Evolutionary conservation across 2,888 invertebrate genomes (phyloP), one percentile per base, ranked within the genome.

Genomic region (Phoenoteleia sp.): DNA sequence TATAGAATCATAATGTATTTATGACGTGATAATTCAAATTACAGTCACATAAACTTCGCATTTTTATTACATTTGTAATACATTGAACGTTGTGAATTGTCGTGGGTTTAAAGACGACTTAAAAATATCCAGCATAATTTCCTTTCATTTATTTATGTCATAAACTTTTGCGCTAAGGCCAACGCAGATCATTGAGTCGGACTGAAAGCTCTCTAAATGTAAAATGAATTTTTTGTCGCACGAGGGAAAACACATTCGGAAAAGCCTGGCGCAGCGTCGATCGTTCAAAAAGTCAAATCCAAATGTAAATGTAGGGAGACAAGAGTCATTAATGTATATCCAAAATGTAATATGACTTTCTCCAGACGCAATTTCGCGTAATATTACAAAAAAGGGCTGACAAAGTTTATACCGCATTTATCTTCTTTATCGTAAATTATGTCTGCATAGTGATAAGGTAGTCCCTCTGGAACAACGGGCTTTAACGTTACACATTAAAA

Each of bases 371-470:
- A 60, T 23, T 60, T 60, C 58, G 21, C 39, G 39, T 60, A 39
- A 60, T 23, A 60, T 6, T 1, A 9, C 6, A 29, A 36, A 60
- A 36, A 21, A 60, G n/a, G n/a, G n/a, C 39, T 39, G n/a, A n/a
- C n/a, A n/a, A n/a, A n/a, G n/a, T 60, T 60, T 60, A 21, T 36
- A 15, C 21, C 39, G 11, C 58, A 39, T 60, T 60, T 39, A 60
- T 60, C 58, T 60, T 39, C 39, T 60, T 60, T 60, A 60, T 13
- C 39, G 58, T 60, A 60, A 60, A 60, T 60, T 23, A 60, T 60
- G 49, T 49, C 45, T 21, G 13, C 27, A 33, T 66, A 47, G 42
- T 56, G 56, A 56, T 56, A 69, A 69, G 42, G 56, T 27, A 27
- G 27, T n/a, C 56, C 19, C 7, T 13, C 7, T n/a, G 56, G 27